Evolutionary conservation across 2,888 invertebrate species (phyloP), one percentile per base, ranked within the genome.

Genomic region (Eristalis intricaria): DNA sequence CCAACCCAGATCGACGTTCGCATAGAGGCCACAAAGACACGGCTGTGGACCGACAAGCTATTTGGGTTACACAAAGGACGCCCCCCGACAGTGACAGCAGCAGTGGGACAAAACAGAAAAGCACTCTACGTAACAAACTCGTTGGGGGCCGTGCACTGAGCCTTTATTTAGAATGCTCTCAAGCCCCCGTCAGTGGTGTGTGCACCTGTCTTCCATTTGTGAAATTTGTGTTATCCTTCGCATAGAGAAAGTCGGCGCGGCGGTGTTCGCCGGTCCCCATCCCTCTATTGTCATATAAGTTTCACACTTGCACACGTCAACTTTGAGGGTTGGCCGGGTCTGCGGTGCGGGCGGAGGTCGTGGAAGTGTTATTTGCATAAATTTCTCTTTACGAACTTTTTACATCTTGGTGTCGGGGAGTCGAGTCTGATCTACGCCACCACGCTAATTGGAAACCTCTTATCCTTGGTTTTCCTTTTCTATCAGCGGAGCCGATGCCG

Each of bases 371-470:
- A 79, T 87, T 87, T 83, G 71, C 86, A 87, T 87, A 87, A 83
- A 83, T 83, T 83, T 73, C 66, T 50, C 66, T 75, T 83, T 75
- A 66, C n/a, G 79, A 87, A 78, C 40, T 66, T 87, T 85, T 82
- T 64, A 19, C 69, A 40, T 50, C 78, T 78, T 69, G 65, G 65
- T 71, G 79, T 83, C 60, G 79, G 43, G 69, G n/a, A 76, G 66
- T 50, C 50, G 19, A 76, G 81, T 77, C 79, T 87, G 86, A 79
- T 87, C 71, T 83, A 76, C 75, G 83, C 86, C 86, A 83, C 83
- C 83, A 78, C 83, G 86, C 86, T 87, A 87, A 87, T 87, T 87
- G 86, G 86, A 87, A 87, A 83, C 83, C 83, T 83, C 86, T 87
- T 87, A 87, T 87, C 86, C 75, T 76, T 73, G 86, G 86, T 71